phyloP scores from a whole-genome alignment of 2,888 invertebrate species.

The Epirrhoe alternata region DNA sequence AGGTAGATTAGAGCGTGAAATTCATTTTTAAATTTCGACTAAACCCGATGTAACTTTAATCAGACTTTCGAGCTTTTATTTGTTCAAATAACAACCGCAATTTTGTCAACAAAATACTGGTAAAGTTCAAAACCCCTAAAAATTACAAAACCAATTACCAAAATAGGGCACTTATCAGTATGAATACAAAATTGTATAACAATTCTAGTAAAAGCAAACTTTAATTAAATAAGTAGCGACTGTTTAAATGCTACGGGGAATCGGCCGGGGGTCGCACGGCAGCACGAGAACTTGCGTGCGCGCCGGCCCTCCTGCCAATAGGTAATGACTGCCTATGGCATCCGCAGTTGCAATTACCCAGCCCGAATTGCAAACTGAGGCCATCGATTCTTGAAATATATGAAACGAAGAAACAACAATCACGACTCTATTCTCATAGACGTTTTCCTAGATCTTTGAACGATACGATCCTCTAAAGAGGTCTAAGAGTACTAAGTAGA shows the following conservation, averaged over 20 bases:
- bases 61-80: not conserved
- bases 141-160: constrained; percentile 18
- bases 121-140: constrained; percentile 3
- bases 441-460: no score
- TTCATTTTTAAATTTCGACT: not conserved
- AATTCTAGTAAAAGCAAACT: constrained; percentile 43
- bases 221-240: constrained; percentile 66
- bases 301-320: constrained; percentile 71
- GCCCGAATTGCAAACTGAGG: constrained; percentile 57
- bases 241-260: constrained; percentile 53
- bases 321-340: constrained; percentile 59
- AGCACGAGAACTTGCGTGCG: constrained; percentile 76
- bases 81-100: not conserved
- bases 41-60: not conserved
- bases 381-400: not conserved
- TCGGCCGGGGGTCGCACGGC: constrained; percentile 51
- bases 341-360: constrained; percentile 62
- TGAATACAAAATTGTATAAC: constrained; percentile 26
- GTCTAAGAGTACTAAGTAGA: no score
- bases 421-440: no score
- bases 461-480: no score
- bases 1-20: not conserved
- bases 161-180: constrained; percentile 23
- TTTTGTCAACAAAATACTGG: constrained; percentile 6
- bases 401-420: not conserved